These are phyloP conservation scores for Automeris io DNA, from an alignment of 2,888 invertebrate species.

Conservation along the genomic window DNA sequence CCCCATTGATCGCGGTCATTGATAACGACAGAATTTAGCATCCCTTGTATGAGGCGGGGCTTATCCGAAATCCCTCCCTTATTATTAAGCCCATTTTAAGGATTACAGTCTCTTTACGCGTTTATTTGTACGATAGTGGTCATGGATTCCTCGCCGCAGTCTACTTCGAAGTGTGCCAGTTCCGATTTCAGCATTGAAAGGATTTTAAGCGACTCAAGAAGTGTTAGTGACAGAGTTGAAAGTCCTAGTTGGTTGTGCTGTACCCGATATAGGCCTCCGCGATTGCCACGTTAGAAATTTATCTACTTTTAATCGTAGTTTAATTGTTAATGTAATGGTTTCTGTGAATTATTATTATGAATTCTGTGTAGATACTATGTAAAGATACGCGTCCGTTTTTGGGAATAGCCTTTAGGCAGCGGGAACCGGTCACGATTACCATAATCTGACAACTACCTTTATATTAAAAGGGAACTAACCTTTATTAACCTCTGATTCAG, in stretches of 20 bases:
- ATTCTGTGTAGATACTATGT: too few relatives aligned
- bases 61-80: slow-evolving; percentile 24
- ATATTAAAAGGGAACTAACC: too few relatives aligned
- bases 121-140: slow-evolving; percentile 2
- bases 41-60: slow-evolving; percentile 36
- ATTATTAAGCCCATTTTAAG: slow-evolving; percentile 24
- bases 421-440: too few relatives aligned
- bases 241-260: slow-evolving; percentile 81
- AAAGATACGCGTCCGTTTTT: too few relatives aligned
- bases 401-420: too few relatives aligned
- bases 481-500: too few relatives aligned
- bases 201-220: slow-evolving; percentile 68
- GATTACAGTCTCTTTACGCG: slow-evolving; percentile 16
- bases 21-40: slow-evolving; percentile 40
- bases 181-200: slow-evolving; percentile 80
- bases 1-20: slow-evolving; percentile 40
- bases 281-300: slow-evolving; percentile 78
- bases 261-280: slow-evolving; percentile 84
- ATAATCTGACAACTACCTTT: too few relatives aligned
- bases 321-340: too few relatives aligned
- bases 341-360: too few relatives aligned
- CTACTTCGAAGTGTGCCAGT: slow-evolving; percentile 45
- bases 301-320: too few relatives aligned
- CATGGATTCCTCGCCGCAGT: slow-evolving; percentile 52
- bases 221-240: slow-evolving; percentile 21